A percentile compares a stretch with the other conserved stretches of the same genome.
Conservation (phyloP, 2,113 vertebrate genomes). For the Bungarus multicinctus region DNA sequence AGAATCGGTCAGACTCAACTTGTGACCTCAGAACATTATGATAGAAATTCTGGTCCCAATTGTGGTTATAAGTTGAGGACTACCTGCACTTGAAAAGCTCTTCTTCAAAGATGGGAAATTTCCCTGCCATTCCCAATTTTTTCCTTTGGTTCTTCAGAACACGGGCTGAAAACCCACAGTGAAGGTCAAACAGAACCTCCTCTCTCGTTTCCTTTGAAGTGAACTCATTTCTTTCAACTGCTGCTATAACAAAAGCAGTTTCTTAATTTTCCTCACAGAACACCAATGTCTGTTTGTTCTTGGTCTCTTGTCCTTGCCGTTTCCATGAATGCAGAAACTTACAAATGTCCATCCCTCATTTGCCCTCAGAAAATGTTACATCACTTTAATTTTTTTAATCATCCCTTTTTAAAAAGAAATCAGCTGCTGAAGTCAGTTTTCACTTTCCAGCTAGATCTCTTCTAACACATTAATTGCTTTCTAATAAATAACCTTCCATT, state of each 20-base stretch:
- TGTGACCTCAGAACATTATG: too few species aligned
- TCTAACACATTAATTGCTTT: background rate
- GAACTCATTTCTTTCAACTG: too few species aligned
- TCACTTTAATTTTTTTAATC: background rate
- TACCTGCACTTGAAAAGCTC: too few species aligned
- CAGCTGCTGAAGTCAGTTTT: background rate
- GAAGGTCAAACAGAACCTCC: background rate
- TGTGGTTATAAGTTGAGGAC: too few species aligned
- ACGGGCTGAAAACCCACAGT: background rate
- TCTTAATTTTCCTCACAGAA: background rate
- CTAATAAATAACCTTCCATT: background rate
- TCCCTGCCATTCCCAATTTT: background rate
- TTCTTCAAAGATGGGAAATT: background rate
- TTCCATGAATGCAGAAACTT: background rate
- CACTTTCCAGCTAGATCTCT: background rate
- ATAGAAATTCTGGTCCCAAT: too few species aligned
- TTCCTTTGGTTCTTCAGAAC: background rate
- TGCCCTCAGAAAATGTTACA: background rate
- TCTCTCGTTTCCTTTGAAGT: background rate
- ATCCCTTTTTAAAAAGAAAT: background rate
- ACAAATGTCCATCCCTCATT: accelerated
- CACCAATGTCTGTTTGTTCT: background rate
- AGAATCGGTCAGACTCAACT: too few species aligned
- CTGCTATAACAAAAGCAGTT: background rate
- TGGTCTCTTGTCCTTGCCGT: background rate